Conservation (phyloP, 1,140 invertebrate genomes). For the Araneus ventricosus region DNA sequence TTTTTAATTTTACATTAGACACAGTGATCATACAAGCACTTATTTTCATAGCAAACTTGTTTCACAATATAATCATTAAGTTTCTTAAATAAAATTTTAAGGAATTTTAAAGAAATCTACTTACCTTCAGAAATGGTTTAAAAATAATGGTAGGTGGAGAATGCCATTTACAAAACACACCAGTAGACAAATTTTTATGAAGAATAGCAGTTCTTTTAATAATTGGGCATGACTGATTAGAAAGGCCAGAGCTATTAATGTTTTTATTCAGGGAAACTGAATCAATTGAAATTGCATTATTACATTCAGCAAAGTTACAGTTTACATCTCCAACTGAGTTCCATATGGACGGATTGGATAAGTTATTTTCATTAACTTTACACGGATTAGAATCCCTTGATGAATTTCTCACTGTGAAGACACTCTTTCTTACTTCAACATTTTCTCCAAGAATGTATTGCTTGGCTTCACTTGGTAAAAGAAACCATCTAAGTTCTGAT, state of each 20-base stretch:
- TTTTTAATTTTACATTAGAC: too few relatives aligned
- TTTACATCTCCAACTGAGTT: slow-evolving; percentile 16
- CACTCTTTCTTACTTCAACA: not conserved
- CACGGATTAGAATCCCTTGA: not conserved
- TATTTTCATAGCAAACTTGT: too few relatives aligned
- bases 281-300: not conserved
- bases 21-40: too few relatives aligned
- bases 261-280: too few relatives aligned
- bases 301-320: slow-evolving; percentile 24
- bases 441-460: slow-evolving; percentile 83
- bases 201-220: not conserved
- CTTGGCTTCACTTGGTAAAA: slow-evolving; percentile 84
- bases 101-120: slow-evolving; percentile 45
- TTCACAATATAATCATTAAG: too few relatives aligned
- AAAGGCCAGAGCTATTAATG: not conserved
- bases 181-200: not conserved
- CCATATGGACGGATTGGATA: not conserved
- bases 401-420: slow-evolving; percentile 42
- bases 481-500: slow-evolving; percentile 90
- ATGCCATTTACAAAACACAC: slow-evolving; percentile 83
- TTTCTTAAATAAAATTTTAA: too few relatives aligned
- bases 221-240: not conserved
- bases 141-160: slow-evolving; percentile 90
- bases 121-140: slow-evolving; percentile 88
- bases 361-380: not conserved